phyloP scores from a whole-genome alignment of 2,888 invertebrate species.

The Heliconius aoede region DNA sequence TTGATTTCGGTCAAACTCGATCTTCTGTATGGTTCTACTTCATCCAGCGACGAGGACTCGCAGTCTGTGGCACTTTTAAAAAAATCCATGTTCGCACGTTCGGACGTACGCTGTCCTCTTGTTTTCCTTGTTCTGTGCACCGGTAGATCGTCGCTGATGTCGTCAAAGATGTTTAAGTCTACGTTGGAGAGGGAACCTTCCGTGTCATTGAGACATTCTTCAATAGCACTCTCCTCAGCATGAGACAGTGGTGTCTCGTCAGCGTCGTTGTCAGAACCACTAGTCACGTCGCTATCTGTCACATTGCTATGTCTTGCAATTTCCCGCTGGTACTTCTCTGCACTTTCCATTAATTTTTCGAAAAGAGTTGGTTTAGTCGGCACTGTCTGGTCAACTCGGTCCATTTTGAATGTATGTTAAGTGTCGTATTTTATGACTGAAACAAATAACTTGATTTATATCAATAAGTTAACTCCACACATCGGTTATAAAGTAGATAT shows the following conservation, averaged over 20 bases:
- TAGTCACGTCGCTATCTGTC: neutral
- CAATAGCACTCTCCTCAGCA: constrained; percentile 23
- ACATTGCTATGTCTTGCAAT: neutral
- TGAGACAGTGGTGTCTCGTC: constrained; percentile 1
- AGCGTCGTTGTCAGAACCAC: neutral
- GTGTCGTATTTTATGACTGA: too few relatives aligned
- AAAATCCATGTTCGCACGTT: neutral
- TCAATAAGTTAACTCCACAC: too few relatives aligned
- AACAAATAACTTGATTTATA: too few relatives aligned
- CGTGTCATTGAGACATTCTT: constrained; percentile 20
- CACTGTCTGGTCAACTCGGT: too few relatives aligned
- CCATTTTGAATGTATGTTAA: too few relatives aligned
- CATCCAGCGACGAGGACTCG: neutral
- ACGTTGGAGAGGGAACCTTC: constrained; percentile 21
- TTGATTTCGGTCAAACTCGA: neutral
- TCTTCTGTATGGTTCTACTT: neutral
- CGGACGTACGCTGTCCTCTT: constrained; percentile 7
- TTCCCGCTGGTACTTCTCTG: neutral
- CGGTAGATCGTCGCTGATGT: neutral
- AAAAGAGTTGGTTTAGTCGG: too few relatives aligned
- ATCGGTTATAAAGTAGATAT: too few relatives aligned
- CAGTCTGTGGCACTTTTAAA: neutral
- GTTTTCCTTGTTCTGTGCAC: neutral
- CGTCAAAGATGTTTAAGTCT: constrained; percentile 12
- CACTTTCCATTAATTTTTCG: too few relatives aligned